Conservation (phyloP, 2,888 invertebrate genomes). For the Emmelina monodactyla region DNA sequence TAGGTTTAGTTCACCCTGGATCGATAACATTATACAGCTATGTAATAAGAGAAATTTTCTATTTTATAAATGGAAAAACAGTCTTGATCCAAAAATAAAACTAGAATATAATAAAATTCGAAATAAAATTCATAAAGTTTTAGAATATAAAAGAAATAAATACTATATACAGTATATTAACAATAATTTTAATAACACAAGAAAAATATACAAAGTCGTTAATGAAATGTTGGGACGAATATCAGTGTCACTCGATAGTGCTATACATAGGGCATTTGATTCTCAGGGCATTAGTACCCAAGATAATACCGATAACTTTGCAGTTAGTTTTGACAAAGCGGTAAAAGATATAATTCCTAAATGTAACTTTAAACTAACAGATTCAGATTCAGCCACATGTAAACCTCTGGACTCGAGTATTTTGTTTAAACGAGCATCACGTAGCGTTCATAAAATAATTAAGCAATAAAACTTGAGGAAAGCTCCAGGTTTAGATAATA, state of each 20-base stretch:
- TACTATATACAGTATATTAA: too few species aligned
- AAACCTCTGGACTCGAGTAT: neutral
- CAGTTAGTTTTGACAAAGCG: neutral
- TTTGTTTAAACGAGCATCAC: neutral
- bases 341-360: conserved; percentile 2
- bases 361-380: neutral
- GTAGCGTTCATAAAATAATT: neutral
- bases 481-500: neutral
- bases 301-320: neutral
- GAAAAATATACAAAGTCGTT: neutral
- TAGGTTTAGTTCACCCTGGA: too few species aligned
- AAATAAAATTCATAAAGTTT: conserved; percentile 1
- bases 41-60: too few species aligned
- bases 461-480: neutral
- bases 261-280: neutral
- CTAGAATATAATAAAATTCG: conserved; percentile 1
- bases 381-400: neutral
- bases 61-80: neutral
- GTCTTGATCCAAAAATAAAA: too few species aligned
- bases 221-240: neutral
- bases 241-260: neutral
- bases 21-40: too few species aligned
- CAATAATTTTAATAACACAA: neutral
- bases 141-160: conserved; percentile 1
- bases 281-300: neutral